Evolutionary conservation across 2,113 vertebrate species (phyloP).

Genomic region (Sceloporus undulatus): DNA sequence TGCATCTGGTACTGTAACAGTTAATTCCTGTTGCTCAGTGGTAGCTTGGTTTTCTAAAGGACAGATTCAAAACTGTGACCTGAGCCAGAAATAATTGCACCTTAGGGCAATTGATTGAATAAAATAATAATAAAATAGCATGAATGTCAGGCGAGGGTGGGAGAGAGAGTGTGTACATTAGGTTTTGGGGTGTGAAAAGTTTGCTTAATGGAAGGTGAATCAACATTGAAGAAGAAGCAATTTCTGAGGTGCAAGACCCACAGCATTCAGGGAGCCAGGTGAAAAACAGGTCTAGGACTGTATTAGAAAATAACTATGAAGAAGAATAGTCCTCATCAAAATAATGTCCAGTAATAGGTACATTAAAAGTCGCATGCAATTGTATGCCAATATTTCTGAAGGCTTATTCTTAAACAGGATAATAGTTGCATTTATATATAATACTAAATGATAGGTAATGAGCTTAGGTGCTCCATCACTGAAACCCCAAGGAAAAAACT

Average conservation of each 20-base stretch:
- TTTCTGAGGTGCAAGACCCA: background rate
- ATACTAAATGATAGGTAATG: no score
- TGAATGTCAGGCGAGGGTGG: no score
- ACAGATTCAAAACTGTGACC: background rate
- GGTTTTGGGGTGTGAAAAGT: no score
- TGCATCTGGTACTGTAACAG: slow-evolving; percentile 89
- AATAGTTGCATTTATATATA: no score
- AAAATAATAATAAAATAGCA: no score
- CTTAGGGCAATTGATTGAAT: no score
- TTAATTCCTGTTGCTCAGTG: background rate
- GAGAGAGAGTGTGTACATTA: no score
- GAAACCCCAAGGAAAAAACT: background rate
- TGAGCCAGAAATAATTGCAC: background rate
- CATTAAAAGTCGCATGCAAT: background rate
- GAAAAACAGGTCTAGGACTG: background rate
- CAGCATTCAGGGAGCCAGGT: background rate
- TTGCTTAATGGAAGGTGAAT: no score
- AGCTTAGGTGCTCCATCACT: background rate
- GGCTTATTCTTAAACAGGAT: no score
- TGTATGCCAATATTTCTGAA: background rate
- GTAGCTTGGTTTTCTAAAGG: background rate
- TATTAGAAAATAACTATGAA: background rate
- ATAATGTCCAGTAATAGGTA: background rate
- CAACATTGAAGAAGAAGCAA: no score
- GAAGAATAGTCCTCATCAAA: background rate